A percentile compares a stretch with the other conserved stretches of the same genome.
These are phyloP conservation scores for Sminthurinus aureus DNA, from an alignment of 2,888 invertebrate species.

Conservation along the genomic window DNA sequence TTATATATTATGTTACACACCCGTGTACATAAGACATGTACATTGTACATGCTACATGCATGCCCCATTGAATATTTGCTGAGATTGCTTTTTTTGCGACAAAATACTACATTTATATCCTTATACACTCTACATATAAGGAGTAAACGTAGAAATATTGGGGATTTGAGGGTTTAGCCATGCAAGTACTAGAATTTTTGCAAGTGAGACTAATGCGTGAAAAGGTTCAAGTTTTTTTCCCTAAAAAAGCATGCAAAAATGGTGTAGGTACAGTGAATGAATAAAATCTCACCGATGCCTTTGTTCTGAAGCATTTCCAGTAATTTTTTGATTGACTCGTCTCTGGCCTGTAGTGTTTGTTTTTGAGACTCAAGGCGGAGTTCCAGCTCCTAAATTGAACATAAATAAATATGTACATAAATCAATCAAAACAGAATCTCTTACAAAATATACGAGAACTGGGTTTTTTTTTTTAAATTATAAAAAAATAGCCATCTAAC, in stretches of 20 bases:
- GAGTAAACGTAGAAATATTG: background rate
- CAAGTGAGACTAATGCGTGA: background rate
- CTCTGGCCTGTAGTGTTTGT: constrained; percentile 93
- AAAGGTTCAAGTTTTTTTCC: background rate
- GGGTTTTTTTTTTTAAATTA: background rate
- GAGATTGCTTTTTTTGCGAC: too few species aligned
- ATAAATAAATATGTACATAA: background rate
- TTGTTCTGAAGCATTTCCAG: constrained; percentile 98
- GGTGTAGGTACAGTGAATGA: background rate
- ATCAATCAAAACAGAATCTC: background rate
- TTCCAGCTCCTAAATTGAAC: constrained; percentile 80
- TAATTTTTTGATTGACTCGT: constrained; percentile 98
- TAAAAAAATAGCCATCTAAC: constrained; percentile 64
- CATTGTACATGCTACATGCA: too few species aligned
- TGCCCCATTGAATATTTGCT: too few species aligned
- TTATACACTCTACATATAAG: background rate
- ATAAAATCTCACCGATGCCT: constrained; percentile 83
- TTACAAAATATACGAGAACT: background rate
- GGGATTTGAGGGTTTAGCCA: background rate
- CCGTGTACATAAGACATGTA: too few species aligned
- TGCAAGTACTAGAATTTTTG: background rate
- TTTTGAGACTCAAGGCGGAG: constrained; percentile 97
- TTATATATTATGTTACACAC: too few species aligned
- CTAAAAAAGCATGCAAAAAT: background rate
- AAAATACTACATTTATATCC: background rate